phyloP scores from a whole-genome alignment of 2,888 invertebrate species.

The Silvanus unidentatus region DNA sequence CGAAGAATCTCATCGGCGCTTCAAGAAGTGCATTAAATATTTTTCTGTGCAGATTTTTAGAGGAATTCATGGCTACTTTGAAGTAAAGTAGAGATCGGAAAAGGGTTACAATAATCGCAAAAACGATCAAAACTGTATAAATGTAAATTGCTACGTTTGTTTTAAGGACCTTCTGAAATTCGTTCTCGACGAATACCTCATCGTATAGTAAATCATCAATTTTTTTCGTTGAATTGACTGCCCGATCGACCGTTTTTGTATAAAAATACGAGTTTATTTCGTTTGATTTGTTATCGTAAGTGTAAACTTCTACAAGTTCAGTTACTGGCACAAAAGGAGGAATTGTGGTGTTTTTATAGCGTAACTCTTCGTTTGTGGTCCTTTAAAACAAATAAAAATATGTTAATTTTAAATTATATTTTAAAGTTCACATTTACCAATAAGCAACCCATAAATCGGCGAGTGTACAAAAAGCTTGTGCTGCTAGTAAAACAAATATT shows the following conservation, averaged over 20 bases:
- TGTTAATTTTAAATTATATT: background rate
- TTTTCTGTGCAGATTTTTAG: constrained; percentile 64
- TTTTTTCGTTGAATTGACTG: no score
- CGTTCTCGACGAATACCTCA: no score
- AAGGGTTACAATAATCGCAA: constrained; percentile 55
- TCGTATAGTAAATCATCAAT: no score
- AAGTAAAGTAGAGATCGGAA: constrained; percentile 64
- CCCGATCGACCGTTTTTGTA: constrained; percentile 31
- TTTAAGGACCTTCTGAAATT: constrained; percentile 43
- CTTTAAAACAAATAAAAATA: constrained; percentile 22
- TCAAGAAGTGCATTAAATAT: constrained; percentile 68
- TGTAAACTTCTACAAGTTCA: background rate
- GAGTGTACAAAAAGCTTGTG: constrained; percentile 32
- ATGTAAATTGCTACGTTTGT: constrained; percentile 36
- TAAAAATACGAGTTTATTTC: constrained; percentile 43
- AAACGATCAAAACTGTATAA: constrained; percentile 53
- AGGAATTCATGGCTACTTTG: constrained; percentile 68
- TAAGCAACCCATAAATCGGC: constrained; percentile 39
- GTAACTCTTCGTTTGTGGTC: constrained; percentile 32
- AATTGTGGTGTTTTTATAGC: constrained; percentile 1
- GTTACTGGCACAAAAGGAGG: no score
- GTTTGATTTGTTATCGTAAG: no score
- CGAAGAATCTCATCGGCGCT: constrained; percentile 67
- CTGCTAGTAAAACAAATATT: constrained; percentile 25
- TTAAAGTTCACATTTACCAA: constrained; percentile 29